Percentiles rank a stretch among this genome's conserved stretches.
Evolutionary conservation across 2,888 invertebrate genomes (phyloP).

Genomic region (Sepiola atlantica): DNA sequence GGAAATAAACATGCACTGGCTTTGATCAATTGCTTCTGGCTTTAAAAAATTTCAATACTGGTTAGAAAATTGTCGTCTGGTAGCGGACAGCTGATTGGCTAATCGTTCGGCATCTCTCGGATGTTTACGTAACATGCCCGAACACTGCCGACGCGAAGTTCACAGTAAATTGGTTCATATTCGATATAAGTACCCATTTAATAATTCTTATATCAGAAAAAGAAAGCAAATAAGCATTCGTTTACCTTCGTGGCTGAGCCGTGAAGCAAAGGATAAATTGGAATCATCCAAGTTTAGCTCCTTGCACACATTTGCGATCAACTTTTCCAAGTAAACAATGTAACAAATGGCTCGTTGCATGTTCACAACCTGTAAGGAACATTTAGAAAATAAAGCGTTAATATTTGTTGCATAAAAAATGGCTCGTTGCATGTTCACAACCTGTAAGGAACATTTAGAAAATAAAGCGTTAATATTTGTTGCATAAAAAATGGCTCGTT

Average conservation of each 20-base stretch:
- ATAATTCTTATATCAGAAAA: background rate
- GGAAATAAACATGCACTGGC: too few relatives aligned
- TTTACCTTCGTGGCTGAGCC: conserved; percentile 48
- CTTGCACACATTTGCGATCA: conserved; percentile 59
- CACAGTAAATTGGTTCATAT: too few relatives aligned
- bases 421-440: conserved; percentile 71
- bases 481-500: conserved; percentile 70
- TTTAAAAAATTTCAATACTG: too few relatives aligned
- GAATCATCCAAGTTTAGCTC: conserved; percentile 53
- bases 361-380: conserved; percentile 66
- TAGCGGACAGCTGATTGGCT: too few relatives aligned
- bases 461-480: background rate
- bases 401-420: conserved; percentile 64
- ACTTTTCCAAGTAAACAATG: conserved; percentile 69
- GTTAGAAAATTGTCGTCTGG: too few relatives aligned
- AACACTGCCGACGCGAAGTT: too few relatives aligned
- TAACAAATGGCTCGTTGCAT: conserved; percentile 71
- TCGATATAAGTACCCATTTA: too few relatives aligned
- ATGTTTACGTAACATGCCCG: too few relatives aligned
- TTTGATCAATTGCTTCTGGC: too few relatives aligned
- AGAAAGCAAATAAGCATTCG: background rate
- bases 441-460: conserved; percentile 56
- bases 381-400: background rate
- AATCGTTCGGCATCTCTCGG: too few relatives aligned
- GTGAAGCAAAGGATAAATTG: conserved; percentile 47